Evolutionary conservation across 2,888 invertebrate species (phyloP), one percentile per base, ranked within the genome.

Genomic region (Timema cristinae): DNA sequence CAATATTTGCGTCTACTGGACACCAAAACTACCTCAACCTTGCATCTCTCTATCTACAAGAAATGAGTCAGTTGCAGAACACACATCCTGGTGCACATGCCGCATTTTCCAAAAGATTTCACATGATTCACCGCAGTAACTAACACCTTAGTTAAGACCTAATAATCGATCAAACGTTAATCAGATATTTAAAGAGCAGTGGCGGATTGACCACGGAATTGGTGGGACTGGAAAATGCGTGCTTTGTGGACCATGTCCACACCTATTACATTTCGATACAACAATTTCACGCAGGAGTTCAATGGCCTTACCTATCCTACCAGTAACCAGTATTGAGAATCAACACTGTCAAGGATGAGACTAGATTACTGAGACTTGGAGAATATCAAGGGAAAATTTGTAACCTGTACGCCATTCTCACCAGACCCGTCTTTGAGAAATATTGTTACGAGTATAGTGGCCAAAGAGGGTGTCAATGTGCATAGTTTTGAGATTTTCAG

Each of bases 191-290:
- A 7, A 59, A 59, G 7, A 59, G 15, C 13, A 15, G 7, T 15
- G 59, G 59, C 16, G 13, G 59, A 15, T 59, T 59, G 16, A 59
- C 59, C 6, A 13, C 16, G 59, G 59, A 6, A 59, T n/a, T 16
- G 16, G 16, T 7, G 16, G n/a, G 59, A 59, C 59, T 15, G 59
- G 16, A 16, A 59, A 15, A n/a, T 15, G 59, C 59, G 13, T 9
- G n/a, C 7, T 15, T 59, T 59, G 59, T 59, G 59, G 59, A 59
- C 59, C 16, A 59, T 59, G 59, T 59, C 59, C n/a, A 11, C 59
- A n/a, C 59, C 59, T 16, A 13, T 59, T 9, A 59, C 16, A 7
- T 59, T 16, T 15, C 15, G 16, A 7, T 59, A 59, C 59, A 59
- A 59, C 16, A 7, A 9, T 59, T n/a, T 16, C 59, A 59, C 16